phyloP scores from a whole-genome alignment of 2,888 invertebrate species.

The Thymelicus acteon region DNA sequence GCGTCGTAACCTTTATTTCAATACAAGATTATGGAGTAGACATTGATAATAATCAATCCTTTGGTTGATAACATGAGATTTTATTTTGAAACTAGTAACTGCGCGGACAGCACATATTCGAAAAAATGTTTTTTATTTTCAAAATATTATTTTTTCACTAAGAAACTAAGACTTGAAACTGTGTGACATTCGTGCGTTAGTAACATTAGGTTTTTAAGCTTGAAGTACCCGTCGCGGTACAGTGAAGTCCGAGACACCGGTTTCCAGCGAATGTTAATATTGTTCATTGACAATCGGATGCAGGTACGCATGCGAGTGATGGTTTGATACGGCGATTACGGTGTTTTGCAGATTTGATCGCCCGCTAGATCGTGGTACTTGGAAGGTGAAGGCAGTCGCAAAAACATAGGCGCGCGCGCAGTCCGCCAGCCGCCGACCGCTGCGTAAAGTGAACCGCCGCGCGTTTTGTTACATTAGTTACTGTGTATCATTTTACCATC shows the following conservation, averaged over 20 bases:
- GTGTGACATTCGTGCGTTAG: no score
- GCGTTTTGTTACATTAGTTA: conserved; percentile 53
- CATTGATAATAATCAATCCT: no score
- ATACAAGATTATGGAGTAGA: no score
- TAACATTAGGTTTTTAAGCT: background rate
- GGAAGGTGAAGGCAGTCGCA: conserved; percentile 63
- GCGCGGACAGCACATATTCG: no score
- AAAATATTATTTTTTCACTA: no score
- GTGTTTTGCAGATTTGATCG: conserved; percentile 34
- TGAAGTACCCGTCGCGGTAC: background rate
- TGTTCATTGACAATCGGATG: conserved; percentile 60
- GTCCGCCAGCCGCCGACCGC: conserved; percentile 53
- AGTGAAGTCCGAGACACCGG: background rate
- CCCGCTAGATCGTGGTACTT: conserved; percentile 47
- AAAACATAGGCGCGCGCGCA: conserved; percentile 71
- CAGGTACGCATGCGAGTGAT: conserved; percentile 66
- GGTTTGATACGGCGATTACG: conserved; percentile 58
- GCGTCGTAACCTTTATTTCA: no score
- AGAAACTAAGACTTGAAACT: background rate
- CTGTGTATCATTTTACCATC: conserved; percentile 51
- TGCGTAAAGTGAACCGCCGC: conserved; percentile 47
- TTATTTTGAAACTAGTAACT: no score
- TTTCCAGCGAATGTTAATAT: conserved; percentile 29
- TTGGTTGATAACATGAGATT: no score
- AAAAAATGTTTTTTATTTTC: no score